A percentile compares a stretch with the other conserved stretches of the same genome.
Conservation (phyloP, 2,888 invertebrate species). For the Andrena flavipes region DNA sequence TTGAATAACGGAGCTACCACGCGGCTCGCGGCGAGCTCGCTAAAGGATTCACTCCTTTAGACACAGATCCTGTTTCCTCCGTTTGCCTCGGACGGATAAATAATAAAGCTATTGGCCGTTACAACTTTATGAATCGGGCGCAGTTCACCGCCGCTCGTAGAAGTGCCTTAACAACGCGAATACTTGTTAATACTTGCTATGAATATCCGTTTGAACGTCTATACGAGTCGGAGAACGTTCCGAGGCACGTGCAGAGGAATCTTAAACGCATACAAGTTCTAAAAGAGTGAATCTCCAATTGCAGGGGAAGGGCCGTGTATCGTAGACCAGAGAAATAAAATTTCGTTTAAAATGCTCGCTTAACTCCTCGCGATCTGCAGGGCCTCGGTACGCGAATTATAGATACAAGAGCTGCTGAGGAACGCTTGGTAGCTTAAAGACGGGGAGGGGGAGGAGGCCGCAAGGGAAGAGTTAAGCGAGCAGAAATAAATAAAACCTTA, state of each 20-base stretch:
- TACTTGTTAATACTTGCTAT: constrained; percentile 41
- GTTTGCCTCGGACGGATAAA: constrained; percentile 24
- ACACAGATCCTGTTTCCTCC: constrained; percentile 23
- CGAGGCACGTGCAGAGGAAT: constrained; percentile 30
- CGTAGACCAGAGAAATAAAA: constrained; percentile 23
- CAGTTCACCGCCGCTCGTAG: constrained; percentile 4
- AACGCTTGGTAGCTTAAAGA: not conserved
- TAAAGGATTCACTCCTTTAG: constrained; percentile 32
- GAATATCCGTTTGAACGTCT: constrained; percentile 27
- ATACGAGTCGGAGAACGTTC: constrained; percentile 12
- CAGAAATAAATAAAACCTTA: constrained; percentile 32
- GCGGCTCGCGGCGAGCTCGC: constrained; percentile 20
- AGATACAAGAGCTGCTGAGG: not conserved
- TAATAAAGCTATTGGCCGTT: constrained; percentile 27
- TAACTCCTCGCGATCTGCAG: constrained; percentile 24
- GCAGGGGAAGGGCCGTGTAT: not conserved
- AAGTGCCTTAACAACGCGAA: constrained; percentile 11
- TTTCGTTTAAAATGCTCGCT: constrained; percentile 24
- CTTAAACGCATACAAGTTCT: not conserved
- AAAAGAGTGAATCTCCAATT: constrained; percentile 39
- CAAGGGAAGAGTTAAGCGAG: constrained; percentile 39
- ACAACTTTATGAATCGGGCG: not conserved
- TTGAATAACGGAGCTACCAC: not conserved
- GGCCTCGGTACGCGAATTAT: not conserved
- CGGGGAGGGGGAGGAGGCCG: not conserved